Evolutionary conservation across 2,797 vertebrate species (phyloP).

Genomic region (Pipistrellus pygmaeus): DNA sequence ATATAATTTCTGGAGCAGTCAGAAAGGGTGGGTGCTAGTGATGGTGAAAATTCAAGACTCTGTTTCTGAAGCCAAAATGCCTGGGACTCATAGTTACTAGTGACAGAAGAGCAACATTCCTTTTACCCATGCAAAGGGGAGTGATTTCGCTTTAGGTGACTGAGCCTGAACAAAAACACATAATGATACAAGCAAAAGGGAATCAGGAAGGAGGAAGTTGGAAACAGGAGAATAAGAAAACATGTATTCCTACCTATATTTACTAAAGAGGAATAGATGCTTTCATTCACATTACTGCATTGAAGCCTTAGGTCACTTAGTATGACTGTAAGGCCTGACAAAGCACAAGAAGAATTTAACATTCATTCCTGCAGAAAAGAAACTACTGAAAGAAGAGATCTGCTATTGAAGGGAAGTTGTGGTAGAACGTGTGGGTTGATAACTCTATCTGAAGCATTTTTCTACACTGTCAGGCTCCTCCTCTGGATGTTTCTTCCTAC

Average conservation of each 20-base stretch:
- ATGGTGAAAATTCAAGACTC: background rate
- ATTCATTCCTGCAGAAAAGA: background rate
- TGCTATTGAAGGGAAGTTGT: background rate
- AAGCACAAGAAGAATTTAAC: background rate
- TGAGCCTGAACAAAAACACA: background rate
- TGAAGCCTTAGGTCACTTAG: background rate
- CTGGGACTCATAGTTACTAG: background rate
- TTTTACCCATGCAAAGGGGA: background rate
- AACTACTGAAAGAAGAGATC: background rate
- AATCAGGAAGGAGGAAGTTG: background rate
- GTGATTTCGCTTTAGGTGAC: background rate
- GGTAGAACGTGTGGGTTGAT: background rate
- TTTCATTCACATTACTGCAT: background rate
- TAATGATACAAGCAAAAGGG: background rate
- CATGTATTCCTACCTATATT: background rate
- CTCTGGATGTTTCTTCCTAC: background rate
- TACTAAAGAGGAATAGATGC: background rate
- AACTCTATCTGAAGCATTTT: background rate
- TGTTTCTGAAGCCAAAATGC: background rate
- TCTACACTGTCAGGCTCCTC: background rate
- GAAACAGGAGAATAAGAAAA: background rate
- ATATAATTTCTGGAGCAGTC: conserved; percentile 21
- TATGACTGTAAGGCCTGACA: background rate
- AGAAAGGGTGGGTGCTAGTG: background rate
- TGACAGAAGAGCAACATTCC: background rate